Evolutionary conservation across 2,113 vertebrate genomes (phyloP).

Genomic region (Pogona vitticeps): DNA sequence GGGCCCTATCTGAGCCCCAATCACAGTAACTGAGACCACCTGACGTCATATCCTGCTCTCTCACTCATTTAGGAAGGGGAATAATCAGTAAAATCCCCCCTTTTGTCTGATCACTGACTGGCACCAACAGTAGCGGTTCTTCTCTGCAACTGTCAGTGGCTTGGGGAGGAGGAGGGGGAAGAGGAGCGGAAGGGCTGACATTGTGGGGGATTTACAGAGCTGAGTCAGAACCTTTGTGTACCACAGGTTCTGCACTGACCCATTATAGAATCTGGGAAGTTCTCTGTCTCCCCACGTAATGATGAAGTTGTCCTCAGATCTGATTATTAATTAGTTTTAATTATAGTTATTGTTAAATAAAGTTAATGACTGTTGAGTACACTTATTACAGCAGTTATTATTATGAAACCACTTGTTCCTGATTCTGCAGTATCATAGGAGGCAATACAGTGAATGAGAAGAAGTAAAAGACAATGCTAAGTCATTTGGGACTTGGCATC

Average conservation of each 20-base stretch:
- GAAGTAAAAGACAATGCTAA: neutral
- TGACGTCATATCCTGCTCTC: neutral
- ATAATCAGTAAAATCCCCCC: neutral
- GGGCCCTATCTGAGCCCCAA: neutral
- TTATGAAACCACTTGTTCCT: rapidly evolving
- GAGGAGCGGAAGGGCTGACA: no score
- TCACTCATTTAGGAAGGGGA: neutral
- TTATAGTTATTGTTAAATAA: neutral
- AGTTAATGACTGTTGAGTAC: no score
- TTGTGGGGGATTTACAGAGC: neutral
- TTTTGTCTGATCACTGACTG: neutral
- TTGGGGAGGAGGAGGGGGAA: no score
- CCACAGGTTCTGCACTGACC: neutral
- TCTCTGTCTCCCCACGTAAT: neutral
- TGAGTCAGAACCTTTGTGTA: neutral
- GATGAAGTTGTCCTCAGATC: neutral
- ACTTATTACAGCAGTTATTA: neutral
- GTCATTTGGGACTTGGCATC: rapidly evolving
- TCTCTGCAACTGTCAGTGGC: neutral
- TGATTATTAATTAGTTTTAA: neutral
- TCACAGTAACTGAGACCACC: neutral
- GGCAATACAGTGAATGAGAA: no score
- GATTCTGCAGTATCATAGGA: neutral
- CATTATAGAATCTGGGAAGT: neutral
- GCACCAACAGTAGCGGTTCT: neutral